Conservation (phyloP, 2,113 vertebrate species). For the Ammodytes marinus region DNA sequence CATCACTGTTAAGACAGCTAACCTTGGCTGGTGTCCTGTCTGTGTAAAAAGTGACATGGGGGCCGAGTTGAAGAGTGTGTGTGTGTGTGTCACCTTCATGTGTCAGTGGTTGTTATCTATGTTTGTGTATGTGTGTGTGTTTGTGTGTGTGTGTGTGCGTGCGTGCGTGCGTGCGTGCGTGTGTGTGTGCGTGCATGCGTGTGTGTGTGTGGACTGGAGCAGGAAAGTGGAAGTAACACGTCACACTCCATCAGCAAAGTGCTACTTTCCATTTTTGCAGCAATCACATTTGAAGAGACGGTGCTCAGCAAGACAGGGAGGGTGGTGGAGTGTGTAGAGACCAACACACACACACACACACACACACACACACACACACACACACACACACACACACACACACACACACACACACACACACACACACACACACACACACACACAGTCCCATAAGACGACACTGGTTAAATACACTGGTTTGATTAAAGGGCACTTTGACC, state of each 20-base stretch:
- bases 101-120: constrained; percentile 17
- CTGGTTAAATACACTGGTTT: too few species aligned
- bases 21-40: constrained; percentile 34
- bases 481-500: too few species aligned
- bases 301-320: constrained; percentile 40
- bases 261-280: constrained; percentile 55
- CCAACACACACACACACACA: too few species aligned
- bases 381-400: too few species aligned
- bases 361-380: too few species aligned
- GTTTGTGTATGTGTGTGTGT: constrained; percentile 4
- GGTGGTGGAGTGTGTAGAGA: too few species aligned
- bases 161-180: neutral
- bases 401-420: too few species aligned
- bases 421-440: too few species aligned
- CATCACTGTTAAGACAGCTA: constrained; percentile 20
- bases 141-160: neutral
- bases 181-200: neutral
- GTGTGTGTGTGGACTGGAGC: constrained; percentile 2
- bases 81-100: constrained; percentile 40
- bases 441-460: too few species aligned
- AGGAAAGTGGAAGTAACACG: constrained; percentile 46
- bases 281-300: constrained; percentile 40
- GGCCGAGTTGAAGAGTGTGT: constrained; percentile 44
- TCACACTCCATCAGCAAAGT: constrained; percentile 60
- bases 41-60: constrained; percentile 10